Conservation (phyloP, 1,140 invertebrate species). For the Brachionus manjavacas region DNA sequence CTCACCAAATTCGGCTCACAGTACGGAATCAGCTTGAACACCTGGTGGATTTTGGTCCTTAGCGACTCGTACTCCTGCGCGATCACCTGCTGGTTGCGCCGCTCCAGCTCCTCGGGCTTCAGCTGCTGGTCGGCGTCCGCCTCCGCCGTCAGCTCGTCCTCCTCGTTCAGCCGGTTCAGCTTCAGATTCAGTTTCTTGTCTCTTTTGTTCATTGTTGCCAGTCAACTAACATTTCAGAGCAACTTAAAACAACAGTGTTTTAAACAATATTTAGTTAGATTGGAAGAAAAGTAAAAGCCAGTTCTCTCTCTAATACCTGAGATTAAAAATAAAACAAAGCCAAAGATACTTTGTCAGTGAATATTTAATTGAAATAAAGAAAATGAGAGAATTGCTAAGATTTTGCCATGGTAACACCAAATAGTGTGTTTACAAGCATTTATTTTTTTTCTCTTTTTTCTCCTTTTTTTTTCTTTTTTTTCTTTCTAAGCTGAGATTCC, state of each 20-base stretch:
- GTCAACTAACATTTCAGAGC: not conserved
- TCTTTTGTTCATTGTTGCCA: constrained; percentile 25
- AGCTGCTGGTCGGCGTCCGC: not conserved
- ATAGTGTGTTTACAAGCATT: not conserved
- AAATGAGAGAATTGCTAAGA: not conserved
- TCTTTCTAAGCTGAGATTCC: not conserved
- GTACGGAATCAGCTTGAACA: not conserved
- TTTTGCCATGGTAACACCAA: not conserved
- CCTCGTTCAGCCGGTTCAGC: constrained; percentile 33
- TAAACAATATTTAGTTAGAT: not conserved
- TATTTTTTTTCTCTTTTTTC: not conserved
- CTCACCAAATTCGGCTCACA: not conserved
- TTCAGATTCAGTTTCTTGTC: not conserved
- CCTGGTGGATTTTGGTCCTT: not conserved
- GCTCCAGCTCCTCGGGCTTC: not conserved
- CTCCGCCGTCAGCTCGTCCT: not conserved
- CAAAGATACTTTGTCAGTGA: constrained; percentile 15
- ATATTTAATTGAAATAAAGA: constrained; percentile 23
- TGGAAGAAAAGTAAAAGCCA: not conserved
- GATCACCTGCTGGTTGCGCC: not conserved
- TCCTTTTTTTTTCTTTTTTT: not conserved
- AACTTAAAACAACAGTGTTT: not conserved
- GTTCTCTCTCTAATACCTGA: not conserved
- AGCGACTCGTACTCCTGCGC: not conserved
- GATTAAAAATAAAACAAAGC: constrained; percentile 13